Conservation (phyloP, 2,113 vertebrate genomes). For the Anthoscopus minutus region DNA sequence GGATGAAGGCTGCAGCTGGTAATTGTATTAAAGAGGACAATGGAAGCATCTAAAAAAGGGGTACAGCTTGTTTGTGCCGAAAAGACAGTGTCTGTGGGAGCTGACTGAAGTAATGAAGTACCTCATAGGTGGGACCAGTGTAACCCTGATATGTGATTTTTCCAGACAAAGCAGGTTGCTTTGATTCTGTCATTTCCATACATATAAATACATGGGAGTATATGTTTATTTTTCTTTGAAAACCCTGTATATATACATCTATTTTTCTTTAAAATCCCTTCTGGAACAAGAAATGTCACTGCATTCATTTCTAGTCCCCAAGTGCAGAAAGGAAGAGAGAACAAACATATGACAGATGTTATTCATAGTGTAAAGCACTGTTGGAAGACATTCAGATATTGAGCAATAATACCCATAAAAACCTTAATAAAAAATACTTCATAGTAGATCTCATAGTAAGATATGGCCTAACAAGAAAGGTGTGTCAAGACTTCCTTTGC, state of each 20-base stretch:
- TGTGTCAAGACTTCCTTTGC: not conserved
- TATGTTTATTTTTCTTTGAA: not conserved
- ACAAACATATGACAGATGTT: not conserved
- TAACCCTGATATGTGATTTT: not conserved
- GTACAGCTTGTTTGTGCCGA: not conserved
- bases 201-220: not conserved
- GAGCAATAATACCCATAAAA: not conserved
- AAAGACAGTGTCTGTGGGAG: not conserved
- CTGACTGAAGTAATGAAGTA: not conserved
- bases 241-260: not conserved
- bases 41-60: not conserved
- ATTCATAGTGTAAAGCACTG: not conserved
- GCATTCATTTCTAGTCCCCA: not conserved
- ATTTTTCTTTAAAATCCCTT: not conserved
- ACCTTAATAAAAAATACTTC: not conserved
- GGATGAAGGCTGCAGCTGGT: not conserved
- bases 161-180: not conserved
- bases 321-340: not conserved
- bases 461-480: not conserved
- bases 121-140: accelerated
- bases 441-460: not conserved
- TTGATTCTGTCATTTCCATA: not conserved
- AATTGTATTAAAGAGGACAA: not conserved
- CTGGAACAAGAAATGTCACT: not conserved
- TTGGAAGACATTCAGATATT: not conserved